Conservation (phyloP, 2,888 invertebrate genomes). For the Dicyrtoma fusca region DNA sequence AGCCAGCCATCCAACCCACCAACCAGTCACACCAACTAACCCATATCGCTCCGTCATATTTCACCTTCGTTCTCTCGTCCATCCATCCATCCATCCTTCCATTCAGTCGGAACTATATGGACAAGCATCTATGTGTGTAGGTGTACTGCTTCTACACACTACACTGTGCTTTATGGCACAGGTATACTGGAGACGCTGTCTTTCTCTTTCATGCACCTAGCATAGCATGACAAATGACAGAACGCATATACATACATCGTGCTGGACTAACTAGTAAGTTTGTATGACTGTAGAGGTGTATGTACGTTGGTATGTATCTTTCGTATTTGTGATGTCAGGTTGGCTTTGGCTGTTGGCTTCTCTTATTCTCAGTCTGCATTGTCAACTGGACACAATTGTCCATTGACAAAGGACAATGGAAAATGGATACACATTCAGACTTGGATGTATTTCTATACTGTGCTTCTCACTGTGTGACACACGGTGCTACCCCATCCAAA, state of each 20-base stretch:
- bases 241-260: no score
- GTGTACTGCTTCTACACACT: no score
- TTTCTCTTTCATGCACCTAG: no score
- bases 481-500: slow-evolving; percentile 16
- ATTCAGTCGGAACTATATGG: no score
- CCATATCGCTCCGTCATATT: neutral
- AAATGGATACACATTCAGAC: slow-evolving; percentile 22
- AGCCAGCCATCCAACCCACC: neutral
- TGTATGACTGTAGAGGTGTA: no score
- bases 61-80: neutral
- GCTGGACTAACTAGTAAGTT: no score
- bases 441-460: slow-evolving; percentile 2
- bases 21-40: slow-evolving; percentile 10
- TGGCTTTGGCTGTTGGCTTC: no score
- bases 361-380: slow-evolving; percentile 10
- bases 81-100: neutral
- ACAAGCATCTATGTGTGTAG: no score
- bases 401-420: slow-evolving; percentile 21
- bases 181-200: no score
- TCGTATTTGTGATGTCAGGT: no score
- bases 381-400: slow-evolving; percentile 25
- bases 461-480: slow-evolving; percentile 7
- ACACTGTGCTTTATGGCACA: no score
- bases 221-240: no score
- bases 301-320: neutral